Percentiles rank a stretch among this genome's conserved stretches.
Evolutionary conservation across 2,797 vertebrate genomes (phyloP).

Genomic region (Enteromius thamalakanensis): DNA sequence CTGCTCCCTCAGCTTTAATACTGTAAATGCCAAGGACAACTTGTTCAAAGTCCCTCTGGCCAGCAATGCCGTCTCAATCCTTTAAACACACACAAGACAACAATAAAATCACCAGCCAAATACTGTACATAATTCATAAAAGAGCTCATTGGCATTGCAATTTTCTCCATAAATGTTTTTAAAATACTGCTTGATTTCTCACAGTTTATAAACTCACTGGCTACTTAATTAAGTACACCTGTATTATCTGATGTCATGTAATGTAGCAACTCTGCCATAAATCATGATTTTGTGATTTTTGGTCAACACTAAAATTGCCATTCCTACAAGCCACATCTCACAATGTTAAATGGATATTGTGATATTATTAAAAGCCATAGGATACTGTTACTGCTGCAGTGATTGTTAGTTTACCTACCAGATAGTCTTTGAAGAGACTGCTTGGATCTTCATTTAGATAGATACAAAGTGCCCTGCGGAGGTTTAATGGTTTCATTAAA

Average conservation of each 20-base stretch:
- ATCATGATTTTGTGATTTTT: background rate
- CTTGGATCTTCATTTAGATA: constrained; percentile 11
- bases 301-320: too few species aligned
- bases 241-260: background rate
- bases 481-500: constrained; percentile 10
- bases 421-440: constrained; percentile 11
- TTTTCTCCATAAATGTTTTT: background rate
- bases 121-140: background rate
- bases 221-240: background rate
- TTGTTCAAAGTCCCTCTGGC: background rate
- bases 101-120: background rate
- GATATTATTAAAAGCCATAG: background rate
- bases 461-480: constrained; percentile 19
- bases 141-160: background rate
- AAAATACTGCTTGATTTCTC: background rate
- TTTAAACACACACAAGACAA: background rate
- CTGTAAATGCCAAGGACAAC: background rate
- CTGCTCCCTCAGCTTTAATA: background rate
- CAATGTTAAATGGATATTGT: background rate
- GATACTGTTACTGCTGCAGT: background rate
- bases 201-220: background rate
- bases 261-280: background rate
- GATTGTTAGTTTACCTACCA: constrained; percentile 6
- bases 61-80: constrained; percentile 5
- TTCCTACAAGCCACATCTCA: too few species aligned